These are phyloP conservation scores for Hippocampus mohnikei DNA, from an alignment of 2,113 vertebrate species.

Conservation along the genomic window DNA sequence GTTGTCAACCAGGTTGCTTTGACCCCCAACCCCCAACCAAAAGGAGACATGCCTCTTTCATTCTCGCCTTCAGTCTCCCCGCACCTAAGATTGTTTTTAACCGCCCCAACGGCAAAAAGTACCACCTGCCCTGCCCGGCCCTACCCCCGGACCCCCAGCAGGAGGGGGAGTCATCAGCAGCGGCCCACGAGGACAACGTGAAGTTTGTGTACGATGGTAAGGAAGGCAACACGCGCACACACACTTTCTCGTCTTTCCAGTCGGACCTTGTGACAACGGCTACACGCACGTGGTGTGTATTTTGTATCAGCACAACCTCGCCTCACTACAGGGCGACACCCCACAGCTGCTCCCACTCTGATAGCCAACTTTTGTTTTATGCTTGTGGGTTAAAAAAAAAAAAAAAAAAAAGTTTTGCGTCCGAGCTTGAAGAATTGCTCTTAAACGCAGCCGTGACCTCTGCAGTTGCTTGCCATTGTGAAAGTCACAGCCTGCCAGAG, in stretches of 20 bases:
- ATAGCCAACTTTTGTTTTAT: slow-evolving; percentile 17
- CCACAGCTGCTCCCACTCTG: slow-evolving; percentile 63
- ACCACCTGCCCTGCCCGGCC: slow-evolving; percentile 55
- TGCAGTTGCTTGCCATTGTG: too few relatives aligned
- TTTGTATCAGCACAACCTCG: slow-evolving; percentile 1
- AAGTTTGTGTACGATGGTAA: slow-evolving; percentile 85
- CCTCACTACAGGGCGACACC: slow-evolving; percentile 29
- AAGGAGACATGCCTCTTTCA: background rate
- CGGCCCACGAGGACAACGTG: slow-evolving; percentile 87
- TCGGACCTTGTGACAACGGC: slow-evolving; percentile 10
- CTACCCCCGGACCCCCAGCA: slow-evolving; percentile 57
- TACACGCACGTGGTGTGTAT: background rate
- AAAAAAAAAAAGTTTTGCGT: too few relatives aligned
- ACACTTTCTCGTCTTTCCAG: background rate
- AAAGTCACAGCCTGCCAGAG: background rate
- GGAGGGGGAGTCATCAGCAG: slow-evolving; percentile 80
- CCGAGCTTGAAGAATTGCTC: too few relatives aligned
- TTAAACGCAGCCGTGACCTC: too few relatives aligned
- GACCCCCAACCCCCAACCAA: background rate
- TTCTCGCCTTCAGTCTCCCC: slow-evolving; percentile 51
- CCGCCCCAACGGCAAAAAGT: slow-evolving; percentile 82
- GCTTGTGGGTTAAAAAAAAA: background rate
- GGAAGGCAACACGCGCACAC: background rate
- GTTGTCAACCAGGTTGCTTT: slow-evolving; percentile 28
- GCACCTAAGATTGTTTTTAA: slow-evolving; percentile 86